Evolutionary conservation across 92 coral and sea anemone species (phyloP), one percentile per base, ranked within the genome.

Genomic region (Parazoanthus swiftii): DNA sequence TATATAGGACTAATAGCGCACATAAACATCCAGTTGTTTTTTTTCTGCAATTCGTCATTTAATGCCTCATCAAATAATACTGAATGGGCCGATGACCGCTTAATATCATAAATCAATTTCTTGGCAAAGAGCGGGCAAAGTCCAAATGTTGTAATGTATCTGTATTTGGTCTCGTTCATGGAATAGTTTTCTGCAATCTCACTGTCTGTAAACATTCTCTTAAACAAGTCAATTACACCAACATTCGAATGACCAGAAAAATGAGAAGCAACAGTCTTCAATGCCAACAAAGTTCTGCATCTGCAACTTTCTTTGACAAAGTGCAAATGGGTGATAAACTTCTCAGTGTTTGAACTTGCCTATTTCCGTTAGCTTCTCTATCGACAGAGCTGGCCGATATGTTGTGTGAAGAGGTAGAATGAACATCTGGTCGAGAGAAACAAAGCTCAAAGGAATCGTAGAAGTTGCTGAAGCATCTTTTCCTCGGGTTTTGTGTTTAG

Each of bases 241-340:
- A 72, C 59, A 85, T 89, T 91, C 44, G 90, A 84, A 83, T 77
- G 77, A 13, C 89, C 93, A 42, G 93, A 90, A 79, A 90, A 90
- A 79, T 93, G 95, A 36, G 95, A 88, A 26, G 77, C 79, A 37
- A 89, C 92, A 90, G 91, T 88, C 76, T 90, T 90, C 59, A 92
- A 77, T 39, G 91, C 86, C 92, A 92, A 92, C 58, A 90, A 43
- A 90, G 81, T 70, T 89, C 94, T 65, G 92, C 91, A 90, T 92
- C 92, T 26, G 94, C 82, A 54, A 86, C 89, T 11, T 81, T 92
- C 50, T 89, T 92, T 92, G 85, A 83, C 46, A 87, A 70, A 54
- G 90, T n/a, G n/a, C n/a, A n/a, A n/a, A n/a, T n/a, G n/a, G n/a
- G n/a, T n/a, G n/a, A n/a, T n/a, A n/a, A n/a, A n/a, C n/a, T n/a